Conservation (phyloP, 2,113 vertebrate species). For the Dromas ardeola region DNA sequence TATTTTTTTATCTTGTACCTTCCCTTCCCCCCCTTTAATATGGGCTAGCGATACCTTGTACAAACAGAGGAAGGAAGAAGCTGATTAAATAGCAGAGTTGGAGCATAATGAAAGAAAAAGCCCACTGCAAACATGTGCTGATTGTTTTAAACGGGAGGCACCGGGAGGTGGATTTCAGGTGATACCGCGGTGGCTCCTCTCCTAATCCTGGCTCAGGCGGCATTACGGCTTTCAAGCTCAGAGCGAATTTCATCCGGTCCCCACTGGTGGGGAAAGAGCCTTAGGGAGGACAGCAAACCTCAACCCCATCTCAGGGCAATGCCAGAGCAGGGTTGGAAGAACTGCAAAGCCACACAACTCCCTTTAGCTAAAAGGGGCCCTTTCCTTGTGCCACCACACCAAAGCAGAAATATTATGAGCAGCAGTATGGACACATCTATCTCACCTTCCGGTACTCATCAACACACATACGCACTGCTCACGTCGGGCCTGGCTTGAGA, state of each 20-base stretch:
- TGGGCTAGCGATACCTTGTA: conserved; percentile 65
- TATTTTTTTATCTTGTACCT: background rate
- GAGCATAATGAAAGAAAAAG: conserved; percentile 80
- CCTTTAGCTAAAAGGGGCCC: background rate
- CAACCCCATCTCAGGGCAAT: background rate
- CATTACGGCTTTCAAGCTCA: conserved; percentile 49
- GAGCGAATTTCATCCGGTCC: conserved; percentile 49
- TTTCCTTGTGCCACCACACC: background rate
- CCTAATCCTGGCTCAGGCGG: conserved; percentile 61
- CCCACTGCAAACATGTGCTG: conserved; percentile 74
- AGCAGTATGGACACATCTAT: background rate
- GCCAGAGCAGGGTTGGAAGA: background rate
- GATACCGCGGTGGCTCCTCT: conserved; percentile 44
- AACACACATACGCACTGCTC: background rate
- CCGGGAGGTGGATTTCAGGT: conserved; percentile 69
- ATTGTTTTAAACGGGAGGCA: conserved; percentile 72
- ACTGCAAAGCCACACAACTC: background rate
- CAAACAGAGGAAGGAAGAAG: conserved; percentile 74
- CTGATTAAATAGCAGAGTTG: conserved; percentile 83
- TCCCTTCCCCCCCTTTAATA: conserved; percentile 61
- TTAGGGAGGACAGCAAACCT: conserved; percentile 27
- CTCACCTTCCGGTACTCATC: background rate
- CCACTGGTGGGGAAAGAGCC: background rate
- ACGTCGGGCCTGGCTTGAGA: background rate
- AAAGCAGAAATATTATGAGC: background rate